Evolutionary conservation across 2,888 invertebrate genomes (phyloP).

Genomic region (Sphinx pinastri): DNA sequence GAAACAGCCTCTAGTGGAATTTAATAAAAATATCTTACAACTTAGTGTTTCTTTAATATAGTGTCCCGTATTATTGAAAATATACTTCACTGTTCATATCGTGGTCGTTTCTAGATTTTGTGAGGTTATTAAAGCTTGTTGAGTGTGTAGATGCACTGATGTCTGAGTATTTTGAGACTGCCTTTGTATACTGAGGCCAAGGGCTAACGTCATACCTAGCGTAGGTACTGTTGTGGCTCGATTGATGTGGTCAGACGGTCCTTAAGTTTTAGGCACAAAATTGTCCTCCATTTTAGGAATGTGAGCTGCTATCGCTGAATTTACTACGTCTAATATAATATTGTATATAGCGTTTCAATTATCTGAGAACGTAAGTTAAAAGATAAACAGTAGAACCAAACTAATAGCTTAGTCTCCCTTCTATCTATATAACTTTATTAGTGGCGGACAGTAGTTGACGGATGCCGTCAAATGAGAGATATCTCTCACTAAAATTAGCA

Average conservation of each 20-base stretch:
- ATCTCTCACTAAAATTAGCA: slow-evolving; percentile 75
- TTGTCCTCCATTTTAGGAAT: no score
- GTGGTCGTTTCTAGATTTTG: background rate
- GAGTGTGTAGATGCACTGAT: background rate
- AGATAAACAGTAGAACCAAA: slow-evolving; percentile 34
- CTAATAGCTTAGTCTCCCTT: slow-evolving; percentile 37
- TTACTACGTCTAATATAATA: no score
- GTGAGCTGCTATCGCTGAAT: no score
- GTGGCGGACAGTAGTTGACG: slow-evolving; percentile 59
- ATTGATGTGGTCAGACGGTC: no score
- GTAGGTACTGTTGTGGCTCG: no score
- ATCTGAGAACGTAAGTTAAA: background rate
- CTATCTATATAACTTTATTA: slow-evolving; percentile 56
- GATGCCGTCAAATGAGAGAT: slow-evolving; percentile 71
- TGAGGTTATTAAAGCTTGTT: slow-evolving; percentile 2
- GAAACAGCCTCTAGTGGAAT: slow-evolving; percentile 76
- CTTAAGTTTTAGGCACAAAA: no score
- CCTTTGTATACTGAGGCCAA: no score
- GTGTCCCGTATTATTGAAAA: slow-evolving; percentile 55
- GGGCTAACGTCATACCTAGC: no score
- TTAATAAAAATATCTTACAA: slow-evolving; percentile 80
- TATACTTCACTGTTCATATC: slow-evolving; percentile 39
- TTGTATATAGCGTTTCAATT: no score
- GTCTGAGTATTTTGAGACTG: background rate
- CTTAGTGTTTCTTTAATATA: slow-evolving; percentile 71